These are phyloP conservation scores for Myotis vivesi DNA, from an alignment of 2,797 vertebrate species.

Conservation along the genomic window DNA sequence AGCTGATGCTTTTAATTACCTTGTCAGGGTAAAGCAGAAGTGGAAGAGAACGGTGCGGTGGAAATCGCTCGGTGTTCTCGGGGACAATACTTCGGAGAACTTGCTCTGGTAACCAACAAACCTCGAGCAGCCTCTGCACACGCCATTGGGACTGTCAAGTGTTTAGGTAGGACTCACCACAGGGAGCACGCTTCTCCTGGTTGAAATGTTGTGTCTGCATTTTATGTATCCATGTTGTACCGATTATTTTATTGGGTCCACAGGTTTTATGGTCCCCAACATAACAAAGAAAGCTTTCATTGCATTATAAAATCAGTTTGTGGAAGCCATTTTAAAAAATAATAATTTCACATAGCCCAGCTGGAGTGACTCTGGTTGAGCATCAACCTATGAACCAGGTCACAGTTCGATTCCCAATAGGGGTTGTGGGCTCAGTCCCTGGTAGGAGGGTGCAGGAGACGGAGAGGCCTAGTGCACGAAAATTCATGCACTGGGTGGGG, in stretches of 20 bases:
- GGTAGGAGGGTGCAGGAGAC: no score
- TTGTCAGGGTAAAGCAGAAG: slow-evolving; percentile 84
- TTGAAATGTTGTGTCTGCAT: background rate
- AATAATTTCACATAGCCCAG: no score
- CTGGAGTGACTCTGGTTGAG: no score
- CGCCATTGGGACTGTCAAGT: slow-evolving; percentile 96
- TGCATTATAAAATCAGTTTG: background rate
- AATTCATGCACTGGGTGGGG: no score
- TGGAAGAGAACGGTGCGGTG: slow-evolving; percentile 91
- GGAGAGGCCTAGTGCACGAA: no score
- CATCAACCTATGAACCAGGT: no score
- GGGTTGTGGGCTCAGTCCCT: no score
- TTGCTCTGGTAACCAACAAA: slow-evolving; percentile 98
- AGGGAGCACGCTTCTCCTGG: background rate
- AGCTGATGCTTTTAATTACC: background rate
- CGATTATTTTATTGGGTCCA: background rate
- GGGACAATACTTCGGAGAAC: slow-evolving; percentile 98
- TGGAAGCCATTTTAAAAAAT: background rate
- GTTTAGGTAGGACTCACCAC: slow-evolving; percentile 90
- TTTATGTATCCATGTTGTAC: slow-evolving; percentile 26
- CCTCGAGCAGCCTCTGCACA: slow-evolving; percentile 98
- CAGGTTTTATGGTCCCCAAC: background rate
- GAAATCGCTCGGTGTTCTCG: slow-evolving; percentile 95
- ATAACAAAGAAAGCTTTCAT: background rate
- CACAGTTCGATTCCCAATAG: no score